Evolutionary conservation across 2,797 vertebrate species (phyloP), one percentile per base, ranked within the genome.

Genomic region (Poeciliopsis gracilis): DNA sequence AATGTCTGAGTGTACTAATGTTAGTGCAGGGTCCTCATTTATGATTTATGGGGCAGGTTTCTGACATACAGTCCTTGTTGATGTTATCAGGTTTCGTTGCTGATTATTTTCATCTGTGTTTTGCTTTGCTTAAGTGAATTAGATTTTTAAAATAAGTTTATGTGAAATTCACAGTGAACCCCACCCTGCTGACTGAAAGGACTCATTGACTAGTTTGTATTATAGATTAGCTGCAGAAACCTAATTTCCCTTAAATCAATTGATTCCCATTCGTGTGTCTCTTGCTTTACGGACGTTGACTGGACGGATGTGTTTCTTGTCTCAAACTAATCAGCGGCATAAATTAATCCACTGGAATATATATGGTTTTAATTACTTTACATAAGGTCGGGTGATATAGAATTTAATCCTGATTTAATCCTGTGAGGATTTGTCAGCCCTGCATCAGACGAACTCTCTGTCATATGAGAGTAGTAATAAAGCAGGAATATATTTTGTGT

Each of bases 1-100:
- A 86, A 78, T 73, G 73, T 71, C 77, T 75, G 84, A 83, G 84
- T 81, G 71, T 76, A 82, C 89, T 89, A 67, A 83, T 80, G 86
- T 88, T 82, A 84, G 87, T 77, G 83, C 80, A 81, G 70, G 41
- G n/a, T 77, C 90, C 81, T 82, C 88, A 90, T 91, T 75, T 91
- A 85, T 91, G 86, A 93, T 93, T 94, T 88, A 93, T 92, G 76
- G 73, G 79, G 79, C 83, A 78, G 79, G 73, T 81, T 91, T 78
- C 83, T 80, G 84, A 86, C 74, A 76, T 86, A 86, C n/a, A 43
- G 81, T 53, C 84, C 84, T 86, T 80, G 85, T 90, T 88, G 85
- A 87, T 87, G 80, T 90, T 80, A 80, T 73, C 76, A 71, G 59
- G 72, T 57, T 45, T 43, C 20, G 77, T 77, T 20, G 38, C 71